Percentiles rank a stretch among this genome's conserved stretches.
phyloP scores from a whole-genome alignment of 2,797 vertebrate species.

The Lithobates pipiens region DNA sequence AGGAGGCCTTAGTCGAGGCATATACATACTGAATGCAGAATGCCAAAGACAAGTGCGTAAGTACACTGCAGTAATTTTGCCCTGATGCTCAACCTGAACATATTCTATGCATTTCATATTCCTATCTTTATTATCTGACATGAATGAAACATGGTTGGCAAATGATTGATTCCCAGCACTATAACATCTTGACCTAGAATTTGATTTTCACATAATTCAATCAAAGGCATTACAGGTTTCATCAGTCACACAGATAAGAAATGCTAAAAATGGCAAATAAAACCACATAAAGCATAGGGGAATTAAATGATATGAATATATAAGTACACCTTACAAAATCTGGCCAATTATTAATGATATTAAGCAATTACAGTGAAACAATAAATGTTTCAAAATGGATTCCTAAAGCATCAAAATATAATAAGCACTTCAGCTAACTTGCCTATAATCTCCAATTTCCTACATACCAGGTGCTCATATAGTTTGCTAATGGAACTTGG shows the following conservation, averaged over 20 bases:
- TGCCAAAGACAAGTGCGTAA: too few species aligned
- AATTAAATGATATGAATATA: neutral
- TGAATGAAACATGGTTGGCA: neutral
- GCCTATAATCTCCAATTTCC: conserved; percentile 18
- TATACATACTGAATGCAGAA: neutral
- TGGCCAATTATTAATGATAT: conserved; percentile 10
- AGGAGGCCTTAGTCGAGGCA: too few species aligned
- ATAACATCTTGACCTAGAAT: neutral
- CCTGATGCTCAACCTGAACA: neutral
- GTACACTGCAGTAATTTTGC: too few species aligned
- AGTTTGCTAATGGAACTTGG: conserved; percentile 22
- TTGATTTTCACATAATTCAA: conserved; percentile 2
- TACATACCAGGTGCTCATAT: conserved; percentile 2
- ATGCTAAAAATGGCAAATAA: conserved; percentile 1
- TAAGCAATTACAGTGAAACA: conserved; percentile 1
- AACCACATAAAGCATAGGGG: neutral
- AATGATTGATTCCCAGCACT: neutral
- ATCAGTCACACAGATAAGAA: conserved; percentile 5
- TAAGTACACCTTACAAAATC: neutral
- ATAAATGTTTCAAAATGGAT: neutral
- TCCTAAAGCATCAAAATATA: neutral
- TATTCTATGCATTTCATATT: neutral
- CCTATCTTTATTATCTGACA: neutral
- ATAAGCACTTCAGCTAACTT: conserved; percentile 21
- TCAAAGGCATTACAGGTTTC: conserved; percentile 16